phyloP scores from a whole-genome alignment of 1,140 invertebrate species.

The Scylla paramamosain region DNA sequence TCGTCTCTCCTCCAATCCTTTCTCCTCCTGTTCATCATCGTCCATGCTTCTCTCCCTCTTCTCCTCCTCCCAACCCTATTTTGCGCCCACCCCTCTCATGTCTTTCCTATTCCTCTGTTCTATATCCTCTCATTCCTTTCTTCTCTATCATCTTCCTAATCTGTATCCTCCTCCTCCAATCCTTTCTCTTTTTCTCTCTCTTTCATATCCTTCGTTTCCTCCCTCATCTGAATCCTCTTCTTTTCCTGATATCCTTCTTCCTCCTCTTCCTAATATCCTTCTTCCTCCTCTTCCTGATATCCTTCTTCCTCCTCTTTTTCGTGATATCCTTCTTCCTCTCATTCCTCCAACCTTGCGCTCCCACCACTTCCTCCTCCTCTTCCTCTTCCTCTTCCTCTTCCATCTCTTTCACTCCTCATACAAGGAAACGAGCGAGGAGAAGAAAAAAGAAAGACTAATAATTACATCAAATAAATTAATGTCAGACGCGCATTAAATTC shows the following conservation, averaged over 20 bases:
- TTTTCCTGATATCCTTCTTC: no score
- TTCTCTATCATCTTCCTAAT: no score
- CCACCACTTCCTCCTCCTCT: background rate
- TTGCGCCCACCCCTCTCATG: no score
- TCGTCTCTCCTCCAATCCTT: background rate
- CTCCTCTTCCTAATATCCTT: no score
- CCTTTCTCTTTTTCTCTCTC: background rate
- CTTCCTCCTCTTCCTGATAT: background rate
- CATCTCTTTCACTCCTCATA: background rate
- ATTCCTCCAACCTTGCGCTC: background rate
- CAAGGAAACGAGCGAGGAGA: no score
- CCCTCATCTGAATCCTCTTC: no score
- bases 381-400: background rate
- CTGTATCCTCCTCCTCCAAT: background rate
- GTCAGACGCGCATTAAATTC: background rate
- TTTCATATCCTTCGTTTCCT: background rate
- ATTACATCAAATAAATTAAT: constrained; percentile 15
- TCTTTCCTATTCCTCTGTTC: no score
- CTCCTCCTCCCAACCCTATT: background rate
- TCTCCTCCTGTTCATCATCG: background rate
- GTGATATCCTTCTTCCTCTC: background rate
- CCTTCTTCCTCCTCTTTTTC: background rate
- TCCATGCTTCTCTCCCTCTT: background rate
- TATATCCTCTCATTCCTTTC: no score
- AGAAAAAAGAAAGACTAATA: background rate